These are phyloP conservation scores for Leucania comma DNA, from an alignment of 2,888 invertebrate genomes.

Conservation along the genomic window DNA sequence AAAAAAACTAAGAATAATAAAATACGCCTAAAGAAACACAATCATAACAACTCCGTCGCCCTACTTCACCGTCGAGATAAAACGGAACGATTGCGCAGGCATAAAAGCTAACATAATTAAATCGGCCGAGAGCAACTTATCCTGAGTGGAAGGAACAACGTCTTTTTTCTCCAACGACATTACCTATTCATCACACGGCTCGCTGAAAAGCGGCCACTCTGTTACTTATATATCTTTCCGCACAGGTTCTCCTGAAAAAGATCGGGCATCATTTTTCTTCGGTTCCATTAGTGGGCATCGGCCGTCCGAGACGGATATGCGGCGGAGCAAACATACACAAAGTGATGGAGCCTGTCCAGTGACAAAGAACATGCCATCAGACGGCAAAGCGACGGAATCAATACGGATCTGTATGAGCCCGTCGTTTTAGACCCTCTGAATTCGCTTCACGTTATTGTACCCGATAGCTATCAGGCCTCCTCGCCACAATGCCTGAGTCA, in stretches of 20 bases:
- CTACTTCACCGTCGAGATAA: constrained; percentile 24
- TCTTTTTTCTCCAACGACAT: constrained; percentile 76
- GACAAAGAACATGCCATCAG: constrained; percentile 84
- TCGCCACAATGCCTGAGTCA: constrained; percentile 62
- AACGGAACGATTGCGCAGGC: constrained; percentile 66
- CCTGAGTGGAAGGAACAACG: constrained; percentile 70
- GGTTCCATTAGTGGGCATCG: constrained; percentile 81
- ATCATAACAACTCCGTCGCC: not conserved
- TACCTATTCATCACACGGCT: constrained; percentile 82
- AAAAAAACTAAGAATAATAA: constrained; percentile 1
- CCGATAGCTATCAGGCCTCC: constrained; percentile 61
- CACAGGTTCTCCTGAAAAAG: constrained; percentile 71
- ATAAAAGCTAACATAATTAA: constrained; percentile 77
- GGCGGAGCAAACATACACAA: constrained; percentile 83
- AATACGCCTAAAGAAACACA: not conserved
- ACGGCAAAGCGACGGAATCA: constrained; percentile 76
- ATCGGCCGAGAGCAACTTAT: constrained; percentile 71
- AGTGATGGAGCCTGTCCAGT: constrained; percentile 79
- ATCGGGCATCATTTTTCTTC: constrained; percentile 83
- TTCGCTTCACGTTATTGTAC: constrained; percentile 64
- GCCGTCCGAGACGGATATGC: constrained; percentile 79
- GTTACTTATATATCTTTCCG: constrained; percentile 73
- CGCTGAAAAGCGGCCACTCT: constrained; percentile 80
- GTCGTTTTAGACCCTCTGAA: constrained; percentile 48
- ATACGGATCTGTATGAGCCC: constrained; percentile 65